Conservation (phyloP, 2,113 vertebrate genomes). For the Tenebrosternarchus preto region DNA sequence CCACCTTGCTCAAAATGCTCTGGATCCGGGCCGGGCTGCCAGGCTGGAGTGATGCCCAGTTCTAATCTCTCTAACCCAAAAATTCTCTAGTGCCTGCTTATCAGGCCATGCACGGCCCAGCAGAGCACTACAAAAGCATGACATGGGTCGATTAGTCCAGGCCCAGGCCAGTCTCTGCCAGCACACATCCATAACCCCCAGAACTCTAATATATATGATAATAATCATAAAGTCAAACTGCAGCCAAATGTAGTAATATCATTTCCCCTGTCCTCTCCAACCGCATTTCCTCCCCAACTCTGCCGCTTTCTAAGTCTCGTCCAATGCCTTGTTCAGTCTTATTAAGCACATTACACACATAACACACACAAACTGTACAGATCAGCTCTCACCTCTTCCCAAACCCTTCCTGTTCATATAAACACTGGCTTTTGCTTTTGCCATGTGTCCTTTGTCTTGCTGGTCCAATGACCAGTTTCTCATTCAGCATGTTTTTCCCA, state of each 20-base stretch:
- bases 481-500: constrained; percentile 19
- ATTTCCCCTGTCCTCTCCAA: constrained; percentile 37
- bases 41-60: constrained; percentile 22
- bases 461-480: constrained; percentile 40
- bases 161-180: constrained; percentile 55
- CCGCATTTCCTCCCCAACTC: constrained; percentile 41
- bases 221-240: constrained; percentile 62
- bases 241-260: constrained; percentile 61
- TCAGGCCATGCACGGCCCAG: constrained; percentile 58
- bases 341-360: constrained; percentile 24
- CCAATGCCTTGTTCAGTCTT: background rate
- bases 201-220: constrained; percentile 64
- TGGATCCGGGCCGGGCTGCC: background rate
- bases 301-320: constrained; percentile 41
- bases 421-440: background rate
- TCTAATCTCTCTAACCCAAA: constrained; percentile 22
- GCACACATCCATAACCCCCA: constrained; percentile 56
- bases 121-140: constrained; percentile 55
- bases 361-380: background rate
- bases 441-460: background rate
- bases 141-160: constrained; percentile 66
- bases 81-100: constrained; percentile 57
- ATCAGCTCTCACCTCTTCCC: background rate
- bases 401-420: background rate
- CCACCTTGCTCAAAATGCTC: too few relatives aligned